These are phyloP conservation scores for Hydroisotoma schaefferi DNA, from an alignment of 2,888 invertebrate genomes.

Conservation along the genomic window DNA sequence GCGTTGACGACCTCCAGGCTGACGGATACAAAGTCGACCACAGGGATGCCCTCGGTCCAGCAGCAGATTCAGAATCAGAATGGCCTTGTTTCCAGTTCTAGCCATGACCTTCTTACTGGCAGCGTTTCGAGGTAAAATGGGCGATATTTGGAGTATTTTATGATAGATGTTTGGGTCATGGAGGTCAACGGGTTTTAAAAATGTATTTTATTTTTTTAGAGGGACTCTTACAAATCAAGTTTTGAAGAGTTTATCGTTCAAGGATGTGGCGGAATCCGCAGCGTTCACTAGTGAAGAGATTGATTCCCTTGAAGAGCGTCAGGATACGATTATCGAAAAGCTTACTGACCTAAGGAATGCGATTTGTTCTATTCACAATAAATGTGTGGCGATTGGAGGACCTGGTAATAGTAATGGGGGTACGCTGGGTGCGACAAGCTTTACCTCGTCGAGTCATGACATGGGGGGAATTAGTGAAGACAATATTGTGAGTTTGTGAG, in stretches of 20 bases:
- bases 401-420: background rate
- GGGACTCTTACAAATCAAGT: background rate
- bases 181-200: background rate
- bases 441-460: background rate
- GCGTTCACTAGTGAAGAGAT: background rate
- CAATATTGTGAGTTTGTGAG: constrained; percentile 4
- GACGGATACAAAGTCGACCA: too few relatives aligned
- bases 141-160: too few relatives aligned
- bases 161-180: too few relatives aligned
- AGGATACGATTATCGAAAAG: constrained; percentile 2
- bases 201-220: background rate
- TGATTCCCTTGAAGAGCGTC: background rate
- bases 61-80: background rate
- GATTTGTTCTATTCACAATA: background rate
- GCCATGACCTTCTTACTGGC: background rate
- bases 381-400: background rate
- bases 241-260: background rate
- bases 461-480: constrained; percentile 1
- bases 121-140: constrained; percentile 3
- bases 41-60: too few relatives aligned
- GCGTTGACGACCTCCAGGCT: too few relatives aligned
- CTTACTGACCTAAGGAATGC: background rate
- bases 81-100: constrained; percentile 1
- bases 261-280: background rate
- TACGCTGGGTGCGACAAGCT: background rate